Conservation (phyloP, 2,888 invertebrate genomes). For the Cosmorhoe ocellata region DNA sequence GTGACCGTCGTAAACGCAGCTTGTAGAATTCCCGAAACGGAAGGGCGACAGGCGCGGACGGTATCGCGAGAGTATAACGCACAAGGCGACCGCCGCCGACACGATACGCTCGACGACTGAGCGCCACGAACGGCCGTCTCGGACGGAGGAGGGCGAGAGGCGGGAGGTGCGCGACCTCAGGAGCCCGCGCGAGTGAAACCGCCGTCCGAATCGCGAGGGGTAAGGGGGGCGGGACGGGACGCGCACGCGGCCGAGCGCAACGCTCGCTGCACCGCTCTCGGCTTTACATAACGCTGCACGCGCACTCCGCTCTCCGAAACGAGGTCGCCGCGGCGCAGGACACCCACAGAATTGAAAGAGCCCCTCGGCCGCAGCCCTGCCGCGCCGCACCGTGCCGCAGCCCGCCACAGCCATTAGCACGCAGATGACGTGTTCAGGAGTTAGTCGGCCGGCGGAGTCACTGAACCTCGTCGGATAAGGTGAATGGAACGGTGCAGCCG, state of each 20-base stretch:
- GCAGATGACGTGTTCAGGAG: conserved; percentile 72
- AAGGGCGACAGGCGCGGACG: conserved; percentile 46
- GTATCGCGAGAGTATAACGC: conserved; percentile 27
- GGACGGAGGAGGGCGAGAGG: conserved; percentile 60
- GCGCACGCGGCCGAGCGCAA: conserved; percentile 77
- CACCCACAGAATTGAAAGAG: conserved; percentile 73
- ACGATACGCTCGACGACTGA: conserved; percentile 79
- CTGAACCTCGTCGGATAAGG: conserved; percentile 79
- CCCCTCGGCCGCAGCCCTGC: conserved; percentile 37
- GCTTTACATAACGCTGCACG: conserved; percentile 75
- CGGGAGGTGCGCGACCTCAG: conserved; percentile 74
- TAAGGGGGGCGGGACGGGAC: conserved; percentile 37
- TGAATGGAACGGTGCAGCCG: conserved; percentile 80
- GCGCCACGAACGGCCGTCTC: conserved; percentile 43
- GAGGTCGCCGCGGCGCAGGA: conserved; percentile 69
- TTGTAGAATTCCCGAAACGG: conserved; percentile 62
- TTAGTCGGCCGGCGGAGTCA: conserved; percentile 75
- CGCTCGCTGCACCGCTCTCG: conserved; percentile 71
- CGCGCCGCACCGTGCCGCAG: neutral
- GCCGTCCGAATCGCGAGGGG: conserved; percentile 63
- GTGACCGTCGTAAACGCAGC: conserved; percentile 72
- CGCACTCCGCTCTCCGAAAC: conserved; percentile 57
- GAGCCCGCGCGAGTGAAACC: conserved; percentile 68
- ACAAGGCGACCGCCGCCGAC: conserved; percentile 65
- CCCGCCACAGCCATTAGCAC: conserved; percentile 53